A percentile compares a stretch with the other conserved stretches of the same genome.
Conservation (phyloP, 2,888 invertebrate genomes). For the Xiphydria camelus region DNA sequence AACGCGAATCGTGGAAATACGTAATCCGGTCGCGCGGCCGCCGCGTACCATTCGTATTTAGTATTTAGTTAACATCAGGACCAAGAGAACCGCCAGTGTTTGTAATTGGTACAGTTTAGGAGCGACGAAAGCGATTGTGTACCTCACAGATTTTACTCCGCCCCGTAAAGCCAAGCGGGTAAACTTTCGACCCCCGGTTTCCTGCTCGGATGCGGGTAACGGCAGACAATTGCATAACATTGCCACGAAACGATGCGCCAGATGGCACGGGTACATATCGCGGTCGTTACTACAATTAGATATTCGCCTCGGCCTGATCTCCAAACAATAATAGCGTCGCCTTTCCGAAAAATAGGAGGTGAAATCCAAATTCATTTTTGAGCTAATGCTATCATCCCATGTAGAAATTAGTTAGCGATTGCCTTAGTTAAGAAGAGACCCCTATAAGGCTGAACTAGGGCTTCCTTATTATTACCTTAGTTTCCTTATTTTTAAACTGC, state of each 20-base stretch:
- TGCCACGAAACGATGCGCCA: slow-evolving; percentile 38
- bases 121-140: slow-evolving; percentile 51
- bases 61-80: slow-evolving; percentile 54
- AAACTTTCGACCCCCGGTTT: slow-evolving; percentile 3
- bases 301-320: slow-evolving; percentile 47
- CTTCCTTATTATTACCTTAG: too few relatives aligned
- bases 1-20: too few relatives aligned
- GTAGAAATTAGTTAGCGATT: too few relatives aligned
- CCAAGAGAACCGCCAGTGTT: slow-evolving; percentile 52
- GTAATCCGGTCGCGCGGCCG: too few relatives aligned
- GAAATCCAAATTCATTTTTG: too few relatives aligned
- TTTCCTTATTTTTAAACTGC: too few relatives aligned
- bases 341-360: too few relatives aligned
- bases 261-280: slow-evolving; percentile 49
- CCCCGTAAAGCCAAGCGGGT: slow-evolving; percentile 23
- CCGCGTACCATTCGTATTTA: slow-evolving; percentile 54
- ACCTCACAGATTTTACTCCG: slow-evolving; percentile 50
- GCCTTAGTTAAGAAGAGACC: too few relatives aligned
- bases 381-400: too few relatives aligned
- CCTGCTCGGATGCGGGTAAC: too few relatives aligned
- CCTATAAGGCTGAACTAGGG: too few relatives aligned
- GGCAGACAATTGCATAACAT: not conserved
- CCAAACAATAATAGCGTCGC: slow-evolving; percentile 47
- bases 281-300: slow-evolving; percentile 52
- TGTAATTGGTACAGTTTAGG: slow-evolving; percentile 56